Evolutionary conservation across 2,888 invertebrate species (phyloP), one percentile per base, ranked within the genome.

Genomic region (Ommatoiulus sabulosus): DNA sequence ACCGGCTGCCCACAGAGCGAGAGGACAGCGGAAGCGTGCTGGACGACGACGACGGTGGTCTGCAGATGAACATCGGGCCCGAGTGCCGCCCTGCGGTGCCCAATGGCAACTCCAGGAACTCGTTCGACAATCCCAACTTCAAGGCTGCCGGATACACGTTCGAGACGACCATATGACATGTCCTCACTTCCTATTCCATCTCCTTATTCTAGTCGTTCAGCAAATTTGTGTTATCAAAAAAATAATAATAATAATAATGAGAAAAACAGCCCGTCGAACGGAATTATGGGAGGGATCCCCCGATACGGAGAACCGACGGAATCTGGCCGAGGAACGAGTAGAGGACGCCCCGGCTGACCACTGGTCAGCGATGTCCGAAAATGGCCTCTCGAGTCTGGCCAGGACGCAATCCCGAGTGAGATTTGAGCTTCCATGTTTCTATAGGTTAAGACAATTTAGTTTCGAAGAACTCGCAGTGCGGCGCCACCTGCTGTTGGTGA

Each of bases 111-210:
- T 63, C 63, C 20, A 63, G 63, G n/a, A 63, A 63, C n/a, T 90
- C 90, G 3, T 90, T 90, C 86, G 90, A 90, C 89, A 90, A 90
- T 89, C 90, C 90, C 17, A 90, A 90, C 63, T 90, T 90, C 87
- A 90, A 88, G 44, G n/a, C 80, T 6, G 90, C 87, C 6, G 90
- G 90, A 48, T 90, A 90, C 88, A 90, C 90, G 86, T 90, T 90
- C 85, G 90, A 90, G 87, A 90, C 90, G 10, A 90, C 90, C 87
- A 90, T 90, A 87, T 90, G 90, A 90, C 63, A 17, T 63, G 63
- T 20, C 63, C 63, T 85, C 44, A 17, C 44, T 85, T 43, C 44
- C 44, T 85, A 15, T 44, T 85, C 35, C 44, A 35, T 35, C 44
- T 17, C 44, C 44, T 24, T 44, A 17, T 85, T 85, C 44, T 85